Evolutionary conservation across 2,113 vertebrate species (phyloP).

Genomic region (Protobothrops mucrosquamatus): DNA sequence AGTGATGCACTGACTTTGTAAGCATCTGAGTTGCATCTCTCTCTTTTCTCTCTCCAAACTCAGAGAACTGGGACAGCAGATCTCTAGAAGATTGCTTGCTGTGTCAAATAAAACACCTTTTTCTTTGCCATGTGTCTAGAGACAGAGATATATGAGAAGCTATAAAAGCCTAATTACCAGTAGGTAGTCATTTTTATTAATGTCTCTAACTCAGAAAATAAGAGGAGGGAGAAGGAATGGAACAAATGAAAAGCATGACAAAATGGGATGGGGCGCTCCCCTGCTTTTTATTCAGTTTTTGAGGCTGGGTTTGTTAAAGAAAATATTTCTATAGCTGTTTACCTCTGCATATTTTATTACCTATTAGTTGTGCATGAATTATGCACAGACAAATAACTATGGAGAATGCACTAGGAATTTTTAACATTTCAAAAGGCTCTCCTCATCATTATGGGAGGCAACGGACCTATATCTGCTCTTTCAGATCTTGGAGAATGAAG

Average conservation of each 20-base stretch:
- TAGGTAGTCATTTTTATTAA: conserved; percentile 35
- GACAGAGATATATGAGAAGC: conserved; percentile 9
- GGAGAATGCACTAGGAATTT: not conserved
- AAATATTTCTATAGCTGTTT: conserved; percentile 19
- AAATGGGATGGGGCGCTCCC: conserved; percentile 21
- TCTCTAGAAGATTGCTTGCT: not conserved
- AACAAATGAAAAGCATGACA: conserved; percentile 6
- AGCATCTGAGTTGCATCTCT: not conserved
- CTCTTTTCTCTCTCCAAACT: not conserved
- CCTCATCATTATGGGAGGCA: conserved; percentile 43
- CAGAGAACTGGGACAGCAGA: not conserved
- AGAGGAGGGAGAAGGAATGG: not conserved
- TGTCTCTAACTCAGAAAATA: not conserved
- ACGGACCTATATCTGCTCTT: conserved; percentile 9
- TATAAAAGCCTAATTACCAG: conserved; percentile 32
- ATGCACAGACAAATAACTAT: conserved; percentile 43
- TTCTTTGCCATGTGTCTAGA: conserved; percentile 17
- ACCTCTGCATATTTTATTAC: conserved; percentile 34
- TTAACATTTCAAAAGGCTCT: conserved; percentile 49
- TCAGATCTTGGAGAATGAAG: conserved; percentile 36
- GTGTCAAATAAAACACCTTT: not conserved
- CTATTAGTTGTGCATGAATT: conserved; percentile 40
- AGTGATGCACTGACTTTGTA: not conserved
- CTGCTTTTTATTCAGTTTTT: not conserved
- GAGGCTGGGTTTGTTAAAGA: conserved; percentile 9